Evolutionary conservation across 2,797 vertebrate genomes (phyloP), one percentile per base, ranked within the genome.

Genomic region (Rhincodon typus): DNA sequence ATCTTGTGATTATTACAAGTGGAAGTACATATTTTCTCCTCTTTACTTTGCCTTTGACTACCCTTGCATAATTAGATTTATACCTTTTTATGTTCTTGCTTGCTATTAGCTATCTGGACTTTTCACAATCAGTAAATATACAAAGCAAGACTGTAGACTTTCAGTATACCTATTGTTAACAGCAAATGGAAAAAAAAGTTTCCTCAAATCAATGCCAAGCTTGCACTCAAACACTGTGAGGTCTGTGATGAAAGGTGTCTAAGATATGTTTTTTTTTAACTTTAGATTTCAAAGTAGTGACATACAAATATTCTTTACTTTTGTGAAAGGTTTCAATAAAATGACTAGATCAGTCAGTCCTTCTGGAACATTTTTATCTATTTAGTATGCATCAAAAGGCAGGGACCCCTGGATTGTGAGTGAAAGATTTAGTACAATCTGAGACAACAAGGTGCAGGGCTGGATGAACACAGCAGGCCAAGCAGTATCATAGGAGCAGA

Each of bases 21-120:
- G 88, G 88, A 91, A 66, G 34, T 67, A 23, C 90, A 93, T 88
- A 67, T 23, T 38, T 91, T 67, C 62, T 67, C n/a, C 38, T 93
- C 62, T 25, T 38, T 67, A n/a, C 19, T 67, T 93, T 53, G 62
- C 42, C 90, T 93, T 93, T 93, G 62, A 69, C 62, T 42, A 38
- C 38, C 12, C 5, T 69, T 67, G 42, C 66, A 91, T 91, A 25
- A 69, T 93, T 93, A 25, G 34, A 67, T 69, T 93, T 93, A 21
- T 21, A 93, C n/a, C 62, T 93, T n/a, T n/a, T 1, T 91, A 66
- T 69, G n/a, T 84, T 84, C 82, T 93, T 93, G 90, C 90, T 93
- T 21, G 62, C 8, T 30, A 69, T 90, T 30, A n/a, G 42, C 7
- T 67, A 93, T 93, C 21, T 93, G 38, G 21, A 69, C 62, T n/a